Evolutionary conservation across 2,888 invertebrate species (phyloP).

Genomic region (Drosophila ochracea): DNA sequence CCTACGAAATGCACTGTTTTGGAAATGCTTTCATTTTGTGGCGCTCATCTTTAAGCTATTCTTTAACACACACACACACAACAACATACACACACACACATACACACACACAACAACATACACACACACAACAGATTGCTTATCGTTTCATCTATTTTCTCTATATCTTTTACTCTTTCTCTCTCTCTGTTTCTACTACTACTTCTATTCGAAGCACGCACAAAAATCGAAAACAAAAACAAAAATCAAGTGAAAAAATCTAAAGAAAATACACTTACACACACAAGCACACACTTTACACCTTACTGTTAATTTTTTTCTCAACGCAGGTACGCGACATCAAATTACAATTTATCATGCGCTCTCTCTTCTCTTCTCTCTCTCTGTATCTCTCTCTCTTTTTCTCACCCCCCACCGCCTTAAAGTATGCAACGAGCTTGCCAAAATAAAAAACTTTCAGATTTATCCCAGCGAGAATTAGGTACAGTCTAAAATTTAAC

Average conservation of each 20-base stretch:
- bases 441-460: conserved; percentile 38
- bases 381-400: conserved; percentile 17
- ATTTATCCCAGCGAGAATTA: conserved; percentile 59
- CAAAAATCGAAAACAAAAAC: conserved; percentile 34
- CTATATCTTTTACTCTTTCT: conserved; percentile 31
- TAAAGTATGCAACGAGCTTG: conserved; percentile 70
- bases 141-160: conserved; percentile 56
- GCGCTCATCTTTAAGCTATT: conserved; percentile 49
- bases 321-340: conserved; percentile 72
- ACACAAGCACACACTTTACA: conserved; percentile 47
- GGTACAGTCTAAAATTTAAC: conserved; percentile 70
- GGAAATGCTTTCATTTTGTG: conserved; percentile 29
- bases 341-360: conserved; percentile 69
- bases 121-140: conserved; percentile 46
- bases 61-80: conserved; percentile 39
- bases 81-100: conserved; percentile 2
- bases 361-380: conserved; percentile 49
- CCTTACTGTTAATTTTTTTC: conserved; percentile 61
- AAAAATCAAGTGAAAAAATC: conserved; percentile 2
- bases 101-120: conserved; percentile 34
- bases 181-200: conserved; percentile 23
- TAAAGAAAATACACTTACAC: conserved; percentile 27
- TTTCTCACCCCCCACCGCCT: conserved; percentile 42
- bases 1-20: conserved; percentile 25
- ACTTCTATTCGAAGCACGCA: conserved; percentile 65